Conservation (phyloP, 2,113 vertebrate species). For the Gila orcuttii region DNA sequence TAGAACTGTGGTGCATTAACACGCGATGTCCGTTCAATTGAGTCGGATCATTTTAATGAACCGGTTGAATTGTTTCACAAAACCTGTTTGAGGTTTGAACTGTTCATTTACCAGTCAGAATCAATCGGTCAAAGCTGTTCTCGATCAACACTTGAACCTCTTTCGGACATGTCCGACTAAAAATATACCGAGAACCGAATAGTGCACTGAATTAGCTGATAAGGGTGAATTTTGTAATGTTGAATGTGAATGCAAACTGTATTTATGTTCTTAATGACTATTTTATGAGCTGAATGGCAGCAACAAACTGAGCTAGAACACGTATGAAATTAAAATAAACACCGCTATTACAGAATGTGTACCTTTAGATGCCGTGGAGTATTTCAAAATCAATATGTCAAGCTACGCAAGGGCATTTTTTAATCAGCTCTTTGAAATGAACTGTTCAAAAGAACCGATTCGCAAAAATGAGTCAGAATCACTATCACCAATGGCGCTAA, state of each 20-base stretch:
- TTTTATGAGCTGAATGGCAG: conserved; percentile 44
- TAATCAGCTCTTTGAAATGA: neutral
- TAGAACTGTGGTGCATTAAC: neutral
- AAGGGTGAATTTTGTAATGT: neutral
- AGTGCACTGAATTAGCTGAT: neutral
- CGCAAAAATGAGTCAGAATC: neutral
- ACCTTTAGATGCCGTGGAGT: neutral
- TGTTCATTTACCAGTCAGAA: neutral
- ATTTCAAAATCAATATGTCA: neutral
- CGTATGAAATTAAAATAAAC: neutral
- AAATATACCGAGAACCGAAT: neutral
- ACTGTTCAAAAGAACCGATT: conserved; percentile 24
- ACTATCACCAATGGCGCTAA: conserved; percentile 31
- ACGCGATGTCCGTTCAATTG: neutral
- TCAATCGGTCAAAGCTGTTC: neutral
- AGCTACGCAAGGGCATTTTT: neutral
- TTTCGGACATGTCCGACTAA: neutral
- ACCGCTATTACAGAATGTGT: neutral
- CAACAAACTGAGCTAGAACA: conserved; percentile 54
- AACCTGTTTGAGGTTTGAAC: neutral
- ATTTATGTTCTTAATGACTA: neutral
- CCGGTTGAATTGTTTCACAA: neutral
- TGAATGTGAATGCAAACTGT: neutral
- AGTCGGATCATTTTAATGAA: neutral
- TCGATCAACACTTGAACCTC: neutral